phyloP scores from a whole-genome alignment of 2,888 invertebrate genomes.

The Eumacrocentrus americanus region DNA sequence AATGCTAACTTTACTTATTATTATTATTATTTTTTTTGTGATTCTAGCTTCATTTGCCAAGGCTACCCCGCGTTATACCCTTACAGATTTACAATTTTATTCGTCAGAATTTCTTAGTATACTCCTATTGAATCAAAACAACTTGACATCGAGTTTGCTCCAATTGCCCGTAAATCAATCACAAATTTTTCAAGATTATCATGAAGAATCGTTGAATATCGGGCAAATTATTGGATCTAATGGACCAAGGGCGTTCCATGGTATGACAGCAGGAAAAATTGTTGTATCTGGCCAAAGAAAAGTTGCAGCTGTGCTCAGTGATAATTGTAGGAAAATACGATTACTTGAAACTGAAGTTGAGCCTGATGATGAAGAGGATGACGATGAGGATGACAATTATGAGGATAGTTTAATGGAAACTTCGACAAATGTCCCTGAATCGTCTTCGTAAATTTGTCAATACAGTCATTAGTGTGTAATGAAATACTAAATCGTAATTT shows the following conservation, averaged over 20 bases:
- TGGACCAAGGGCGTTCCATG: conserved; percentile 53
- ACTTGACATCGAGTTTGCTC: conserved; percentile 48
- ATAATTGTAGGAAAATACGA: conserved; percentile 79
- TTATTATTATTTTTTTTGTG: conserved; percentile 14
- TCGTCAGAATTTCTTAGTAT: conserved; percentile 75
- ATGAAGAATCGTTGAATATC: conserved; percentile 42
- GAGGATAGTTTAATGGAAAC: conserved; percentile 38
- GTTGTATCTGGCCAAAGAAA: conserved; percentile 85
- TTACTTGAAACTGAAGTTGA: conserved; percentile 93
- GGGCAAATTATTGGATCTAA: conserved; percentile 46
- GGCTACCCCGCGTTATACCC: conserved; percentile 47
- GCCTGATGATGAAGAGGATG: conserved; percentile 88
- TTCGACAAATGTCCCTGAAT: background rate
- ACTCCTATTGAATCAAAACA: conserved; percentile 59
- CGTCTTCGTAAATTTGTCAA: background rate
- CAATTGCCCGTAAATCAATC: conserved; percentile 50
- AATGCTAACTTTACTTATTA: background rate
- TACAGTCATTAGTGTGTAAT: too few species aligned
- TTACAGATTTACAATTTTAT: conserved; percentile 80
- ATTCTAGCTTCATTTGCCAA: conserved; percentile 43
- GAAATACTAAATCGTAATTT: too few species aligned
- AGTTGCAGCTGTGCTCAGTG: conserved; percentile 84
- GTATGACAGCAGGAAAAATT: conserved; percentile 64
- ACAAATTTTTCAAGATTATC: conserved; percentile 34
- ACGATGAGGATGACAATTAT: conserved; percentile 60